These are phyloP conservation scores for Argya squamiceps DNA, from an alignment of 2,797 vertebrate species.

Conservation along the genomic window DNA sequence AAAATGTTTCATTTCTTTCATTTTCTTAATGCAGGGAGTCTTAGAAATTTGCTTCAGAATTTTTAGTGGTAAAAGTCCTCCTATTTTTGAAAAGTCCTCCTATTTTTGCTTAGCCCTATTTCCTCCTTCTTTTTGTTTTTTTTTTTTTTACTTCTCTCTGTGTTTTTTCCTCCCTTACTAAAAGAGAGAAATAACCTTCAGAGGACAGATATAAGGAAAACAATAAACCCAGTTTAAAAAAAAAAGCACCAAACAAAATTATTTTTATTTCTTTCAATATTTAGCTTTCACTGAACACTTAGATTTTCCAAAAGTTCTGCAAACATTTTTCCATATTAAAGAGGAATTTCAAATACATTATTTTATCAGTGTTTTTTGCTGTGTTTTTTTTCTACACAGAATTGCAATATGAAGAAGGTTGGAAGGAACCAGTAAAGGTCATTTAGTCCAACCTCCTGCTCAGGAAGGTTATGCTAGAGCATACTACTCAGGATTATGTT, in stretches of 20 bases:
- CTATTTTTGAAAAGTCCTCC: not conserved
- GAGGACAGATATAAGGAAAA: not conserved
- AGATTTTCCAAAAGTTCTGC: not conserved
- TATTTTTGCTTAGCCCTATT: not conserved
- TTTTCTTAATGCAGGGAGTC: not conserved
- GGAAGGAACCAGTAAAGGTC: not conserved
- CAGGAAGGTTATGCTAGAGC: not conserved
- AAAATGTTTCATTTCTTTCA: conserved; percentile 3
- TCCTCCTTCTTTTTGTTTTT: not conserved
- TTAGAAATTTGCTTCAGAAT: not conserved
- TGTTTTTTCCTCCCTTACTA: not conserved
- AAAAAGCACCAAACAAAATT: not conserved
- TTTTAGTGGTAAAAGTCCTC: not conserved
- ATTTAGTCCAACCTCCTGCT: not conserved
- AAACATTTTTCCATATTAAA: not conserved
- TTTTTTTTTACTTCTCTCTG: not conserved
- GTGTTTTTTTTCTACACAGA: not conserved
- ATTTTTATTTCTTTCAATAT: not conserved
- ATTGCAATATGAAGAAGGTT: not conserved
- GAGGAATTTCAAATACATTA: not conserved
- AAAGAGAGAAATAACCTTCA: not conserved
- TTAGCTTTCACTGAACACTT: not conserved
- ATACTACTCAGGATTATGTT: not conserved
- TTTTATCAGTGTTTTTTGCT: not conserved
- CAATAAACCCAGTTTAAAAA: not conserved